Evolutionary conservation across 1,140 invertebrate species (phyloP).

Genomic region (Phthorimaea operculella): DNA sequence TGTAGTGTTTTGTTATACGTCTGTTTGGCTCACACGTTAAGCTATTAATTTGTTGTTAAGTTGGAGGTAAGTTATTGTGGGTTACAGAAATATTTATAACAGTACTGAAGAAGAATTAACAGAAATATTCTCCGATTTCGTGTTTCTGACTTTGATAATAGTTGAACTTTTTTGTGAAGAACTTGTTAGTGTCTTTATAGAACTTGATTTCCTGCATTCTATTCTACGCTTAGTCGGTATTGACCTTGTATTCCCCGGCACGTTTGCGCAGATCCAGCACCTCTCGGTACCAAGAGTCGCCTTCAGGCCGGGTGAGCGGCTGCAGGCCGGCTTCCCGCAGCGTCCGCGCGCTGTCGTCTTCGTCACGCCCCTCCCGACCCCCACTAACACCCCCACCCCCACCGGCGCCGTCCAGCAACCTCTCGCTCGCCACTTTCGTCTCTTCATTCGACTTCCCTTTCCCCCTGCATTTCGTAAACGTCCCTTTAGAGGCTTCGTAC

Average conservation of each 20-base stretch:
- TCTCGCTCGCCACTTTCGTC: constrained; percentile 59
- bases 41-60: not conserved
- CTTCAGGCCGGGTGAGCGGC: constrained; percentile 54
- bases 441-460: constrained; percentile 66
- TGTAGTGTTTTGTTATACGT: too few species aligned
- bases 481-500: constrained; percentile 78
- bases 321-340: constrained; percentile 55
- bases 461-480: constrained; percentile 73
- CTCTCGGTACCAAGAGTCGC: constrained; percentile 82
- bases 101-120: too few species aligned
- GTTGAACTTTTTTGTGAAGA: too few species aligned
- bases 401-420: constrained; percentile 43
- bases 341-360: constrained; percentile 44
- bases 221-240: too few species aligned
- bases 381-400: constrained; percentile 55
- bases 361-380: constrained; percentile 43
- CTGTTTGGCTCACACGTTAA: not conserved
- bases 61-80: too few species aligned
- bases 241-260: constrained; percentile 91
- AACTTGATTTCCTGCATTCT: too few species aligned
- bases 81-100: too few species aligned
- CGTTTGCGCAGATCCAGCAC: constrained; percentile 90
- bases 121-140: too few species aligned
- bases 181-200: too few species aligned
- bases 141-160: too few species aligned